Conservation (phyloP, 2,797 vertebrate species). For the Rhinoraja longicauda region DNA sequence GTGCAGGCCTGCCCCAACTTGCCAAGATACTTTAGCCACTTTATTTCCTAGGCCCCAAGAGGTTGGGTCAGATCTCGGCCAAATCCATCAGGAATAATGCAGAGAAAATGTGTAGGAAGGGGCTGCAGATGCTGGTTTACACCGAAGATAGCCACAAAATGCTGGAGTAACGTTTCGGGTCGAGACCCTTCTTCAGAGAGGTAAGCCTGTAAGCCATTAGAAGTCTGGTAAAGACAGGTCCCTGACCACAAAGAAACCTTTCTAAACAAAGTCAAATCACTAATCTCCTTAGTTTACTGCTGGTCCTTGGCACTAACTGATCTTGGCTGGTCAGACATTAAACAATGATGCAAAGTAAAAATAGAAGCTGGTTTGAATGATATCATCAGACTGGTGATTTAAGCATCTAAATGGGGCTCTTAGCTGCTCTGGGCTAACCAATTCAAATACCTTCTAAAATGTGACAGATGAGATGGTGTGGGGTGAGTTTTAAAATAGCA, state of each 20-base stretch:
- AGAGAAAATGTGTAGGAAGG: background rate
- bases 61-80: no score
- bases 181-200: no score
- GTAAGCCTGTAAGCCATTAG: background rate
- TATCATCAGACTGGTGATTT: background rate
- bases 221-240: background rate
- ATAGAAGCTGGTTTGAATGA: background rate
- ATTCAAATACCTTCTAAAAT: background rate
- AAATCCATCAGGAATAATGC: background rate
- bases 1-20: background rate
- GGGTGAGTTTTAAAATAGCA: background rate
- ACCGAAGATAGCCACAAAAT: no score
- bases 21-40: background rate
- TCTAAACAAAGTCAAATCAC: background rate
- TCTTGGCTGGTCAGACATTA: background rate
- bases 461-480: background rate
- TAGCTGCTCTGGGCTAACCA: background rate
- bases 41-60: background rate
- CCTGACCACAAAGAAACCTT: background rate
- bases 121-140: no score
- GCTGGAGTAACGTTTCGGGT: no score
- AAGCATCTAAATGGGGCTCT: background rate
- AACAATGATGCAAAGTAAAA: background rate
- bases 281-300: background rate
- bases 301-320: background rate